Evolutionary conservation across 2,888 invertebrate genomes (phyloP), one percentile per base, ranked within the genome.

Genomic region (Idaea straminata): DNA sequence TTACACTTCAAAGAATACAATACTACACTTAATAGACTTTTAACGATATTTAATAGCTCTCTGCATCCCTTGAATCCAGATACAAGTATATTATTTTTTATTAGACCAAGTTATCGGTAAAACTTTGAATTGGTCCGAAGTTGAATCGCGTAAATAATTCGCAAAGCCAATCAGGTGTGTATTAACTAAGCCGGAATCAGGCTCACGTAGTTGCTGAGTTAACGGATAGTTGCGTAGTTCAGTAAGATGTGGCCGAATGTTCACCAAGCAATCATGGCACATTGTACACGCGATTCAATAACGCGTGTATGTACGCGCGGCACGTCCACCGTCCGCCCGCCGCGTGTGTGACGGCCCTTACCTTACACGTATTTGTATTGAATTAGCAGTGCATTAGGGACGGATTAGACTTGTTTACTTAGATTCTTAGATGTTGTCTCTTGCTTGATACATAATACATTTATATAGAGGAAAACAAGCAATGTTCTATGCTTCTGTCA

Each of bases 211-310:
- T 68, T 61, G 35, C 35, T 59, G 68, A 72, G 64, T 63, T 67
- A 59, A 35, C 58, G 61, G 57, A 57, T 59, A 62, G 62, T 62
- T 66, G 66, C 59, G 62, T 70, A 73, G 72, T 72, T 73, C 69
- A 0, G 47, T 13, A 47, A 47, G 47, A 13, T 13, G 10, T 67
- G 62, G 64, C 68, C 62, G 75, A 76, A 82, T 86, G 83, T 78
- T 74, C 71, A 71, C 78, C 89, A 90, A 91, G 89, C 89, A 90
- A 91, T 90, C 89, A 89, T 84, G 77, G 76, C 72, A 81, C 81
- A 89, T 25, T 59, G 25, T 58, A 10, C 68, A 66, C 72, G 67
- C 75, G 77, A 82, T 82, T 77, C 74, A 82, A 78, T 82, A 79
- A 81, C 75, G 69, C 61, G 35, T 60, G 66, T 61, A 65, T 58